Base-by-base conservation (phyloP, 2,113 vertebrate species). In the Jaculus jaculus region DNA sequence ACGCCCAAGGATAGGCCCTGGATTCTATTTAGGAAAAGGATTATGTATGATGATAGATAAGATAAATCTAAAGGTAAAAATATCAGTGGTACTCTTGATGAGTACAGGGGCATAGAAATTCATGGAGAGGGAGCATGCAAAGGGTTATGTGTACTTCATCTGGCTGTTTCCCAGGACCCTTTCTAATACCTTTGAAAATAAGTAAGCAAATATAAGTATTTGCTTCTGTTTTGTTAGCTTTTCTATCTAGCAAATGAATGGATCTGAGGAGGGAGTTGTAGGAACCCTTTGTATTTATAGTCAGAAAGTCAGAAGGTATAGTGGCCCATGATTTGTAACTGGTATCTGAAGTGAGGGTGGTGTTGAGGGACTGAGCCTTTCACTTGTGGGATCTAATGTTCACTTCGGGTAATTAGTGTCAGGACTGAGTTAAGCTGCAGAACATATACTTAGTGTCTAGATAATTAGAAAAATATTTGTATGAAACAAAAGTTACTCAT, bases 351-450 rank as follows among this genome's bases (percentile, higher is more conserved):
- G 28, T 28, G n/a, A 65, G 26, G 21, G 17, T 23, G 68, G 8
- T 68, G 18, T 80, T 65, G 32, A 60, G 30, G 37, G 30, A 61
- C 7, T 13, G 30, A 81, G 6, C 26, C 13, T 23, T 60, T 87
- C 20, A 75, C 20, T 91, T 75, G 47, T 61, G 42, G 58, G 32
- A 28, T 34, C 28, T 37, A 79, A 85, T 73, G 20, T 5, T 60
- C 79, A 90, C 42, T 90, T 42, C 11, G 75, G 42, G 7, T 28
- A 87, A 74, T 91, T 81, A 75, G 68, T 81, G 39, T 68, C 68
- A 75, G 30, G 74, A 69, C 69, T 91, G 23, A 90, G 75, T 68
- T 81, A 91, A 91, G 68, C 37, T 66, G 39, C 23, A 81, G 83
- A 80, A 75, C 60, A 74, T 60, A 17, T 82, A 94, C 30, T 6